A percentile compares a stretch with the other conserved stretches of the same genome.
phyloP scores from a whole-genome alignment of 2,113 vertebrate genomes.

The Connochaetes taurinus region DNA sequence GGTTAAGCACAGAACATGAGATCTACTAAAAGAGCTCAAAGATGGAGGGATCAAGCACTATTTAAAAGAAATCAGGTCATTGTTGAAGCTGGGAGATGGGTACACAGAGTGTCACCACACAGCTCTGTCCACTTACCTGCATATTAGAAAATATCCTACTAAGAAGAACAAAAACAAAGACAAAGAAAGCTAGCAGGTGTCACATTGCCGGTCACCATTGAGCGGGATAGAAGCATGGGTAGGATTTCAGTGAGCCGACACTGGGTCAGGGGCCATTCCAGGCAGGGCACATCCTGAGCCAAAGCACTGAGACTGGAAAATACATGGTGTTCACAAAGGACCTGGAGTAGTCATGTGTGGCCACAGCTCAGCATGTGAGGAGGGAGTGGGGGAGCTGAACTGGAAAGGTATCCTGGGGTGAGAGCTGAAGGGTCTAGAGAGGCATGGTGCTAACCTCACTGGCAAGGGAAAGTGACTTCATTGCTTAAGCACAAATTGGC shows the following conservation, averaged over 20 bases:
- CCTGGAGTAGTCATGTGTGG: not conserved
- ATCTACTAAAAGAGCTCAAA: not conserved
- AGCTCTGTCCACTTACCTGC: not conserved
- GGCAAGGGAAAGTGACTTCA: slow-evolving; percentile 53
- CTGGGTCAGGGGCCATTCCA: not conserved
- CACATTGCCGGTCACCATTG: not conserved
- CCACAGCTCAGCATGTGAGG: not conserved
- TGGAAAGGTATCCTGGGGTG: slow-evolving; percentile 26
- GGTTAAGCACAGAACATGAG: not conserved
- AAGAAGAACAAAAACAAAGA: not conserved
- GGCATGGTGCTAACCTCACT: not conserved
- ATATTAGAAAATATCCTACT: not conserved
- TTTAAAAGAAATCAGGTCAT: not conserved
- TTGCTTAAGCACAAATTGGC: not conserved
- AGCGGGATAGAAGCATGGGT: not conserved
- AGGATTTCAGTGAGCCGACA: slow-evolving; percentile 21
- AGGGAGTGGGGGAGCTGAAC: not conserved
- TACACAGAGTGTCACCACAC: not conserved
- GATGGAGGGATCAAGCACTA: not conserved
- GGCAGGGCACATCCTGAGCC: slow-evolving; percentile 9
- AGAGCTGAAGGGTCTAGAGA: not conserved
- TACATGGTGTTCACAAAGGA: not conserved
- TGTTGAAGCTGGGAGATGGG: not conserved
- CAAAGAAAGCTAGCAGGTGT: not conserved
- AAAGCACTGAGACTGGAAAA: slow-evolving; percentile 11